These are phyloP conservation scores for Invenusta paracnida DNA, from an alignment of 2,888 invertebrate genomes.

Conservation along the genomic window DNA sequence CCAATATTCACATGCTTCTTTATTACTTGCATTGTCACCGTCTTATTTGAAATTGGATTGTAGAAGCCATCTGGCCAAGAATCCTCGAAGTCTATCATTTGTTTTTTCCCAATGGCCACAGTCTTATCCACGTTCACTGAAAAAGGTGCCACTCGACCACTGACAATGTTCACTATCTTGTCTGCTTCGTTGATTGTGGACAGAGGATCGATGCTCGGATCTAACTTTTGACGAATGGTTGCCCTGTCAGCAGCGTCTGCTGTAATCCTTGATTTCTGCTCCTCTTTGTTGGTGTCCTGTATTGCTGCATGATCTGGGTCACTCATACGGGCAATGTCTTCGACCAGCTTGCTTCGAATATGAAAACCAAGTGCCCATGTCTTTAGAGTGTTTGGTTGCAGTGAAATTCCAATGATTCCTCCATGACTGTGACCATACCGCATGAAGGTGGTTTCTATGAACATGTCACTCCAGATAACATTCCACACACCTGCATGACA, in stretches of 20 bases:
- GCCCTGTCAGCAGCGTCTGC: constrained; percentile 27
- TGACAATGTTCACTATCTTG: constrained; percentile 25
- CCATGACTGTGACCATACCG: constrained; percentile 17
- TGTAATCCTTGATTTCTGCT: constrained; percentile 23
- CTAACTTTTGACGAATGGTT: constrained; percentile 17
- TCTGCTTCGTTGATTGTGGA: constrained; percentile 16
- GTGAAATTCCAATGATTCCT: constrained; percentile 22
- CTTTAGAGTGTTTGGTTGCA: constrained; percentile 6
- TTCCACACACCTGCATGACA: constrained; percentile 20
- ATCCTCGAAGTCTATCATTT: constrained; percentile 5
- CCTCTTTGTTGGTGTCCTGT: constrained; percentile 7
- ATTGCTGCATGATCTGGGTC: constrained; percentile 16
- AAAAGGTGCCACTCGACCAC: constrained; percentile 10
- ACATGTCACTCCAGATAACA: background rate
- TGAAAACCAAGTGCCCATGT: constrained; percentile 18
- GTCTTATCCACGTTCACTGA: constrained; percentile 26
- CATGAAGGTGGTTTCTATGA: constrained; percentile 26
- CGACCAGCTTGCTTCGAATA: constrained; percentile 19
- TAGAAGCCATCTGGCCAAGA: constrained; percentile 23
- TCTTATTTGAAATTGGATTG: constrained; percentile 25
- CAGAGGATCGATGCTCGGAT: constrained; percentile 20
- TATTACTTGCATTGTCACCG: constrained; percentile 22
- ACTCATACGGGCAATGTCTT: constrained; percentile 22
- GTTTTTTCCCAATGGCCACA: constrained; percentile 21
- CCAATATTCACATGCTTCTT: constrained; percentile 19